Evolutionary conservation across 1,140 invertebrate species (phyloP).

Genomic region (Drosophila bifasciata): DNA sequence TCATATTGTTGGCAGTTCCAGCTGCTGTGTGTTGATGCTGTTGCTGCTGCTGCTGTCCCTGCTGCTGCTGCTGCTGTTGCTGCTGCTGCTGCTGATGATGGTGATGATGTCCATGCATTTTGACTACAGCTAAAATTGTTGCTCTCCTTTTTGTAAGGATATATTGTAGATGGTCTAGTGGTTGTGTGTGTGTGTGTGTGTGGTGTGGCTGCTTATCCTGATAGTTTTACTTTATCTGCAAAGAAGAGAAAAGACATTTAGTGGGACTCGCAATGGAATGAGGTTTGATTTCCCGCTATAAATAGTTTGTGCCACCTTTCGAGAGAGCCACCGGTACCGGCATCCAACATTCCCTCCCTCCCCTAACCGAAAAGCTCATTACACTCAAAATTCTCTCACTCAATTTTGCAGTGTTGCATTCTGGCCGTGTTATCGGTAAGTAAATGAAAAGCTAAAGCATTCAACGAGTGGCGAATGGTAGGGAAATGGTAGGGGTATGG

Average conservation of each 20-base stretch:
- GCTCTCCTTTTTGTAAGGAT: constrained; percentile 35
- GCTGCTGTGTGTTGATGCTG: constrained; percentile 20
- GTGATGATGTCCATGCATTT: constrained; percentile 74
- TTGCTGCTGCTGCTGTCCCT: constrained; percentile 42
- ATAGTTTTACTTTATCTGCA: constrained; percentile 77
- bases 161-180: constrained; percentile 22
- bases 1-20: constrained; percentile 37
- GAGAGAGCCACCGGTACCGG: background rate
- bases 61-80: constrained; percentile 52
- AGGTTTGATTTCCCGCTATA: constrained; percentile 41
- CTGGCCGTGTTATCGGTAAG: constrained; percentile 38
- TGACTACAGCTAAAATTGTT: constrained; percentile 43
- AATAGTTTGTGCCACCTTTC: constrained; percentile 21
- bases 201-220: constrained; percentile 48
- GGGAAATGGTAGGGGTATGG: background rate
- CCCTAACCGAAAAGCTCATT: constrained; percentile 13
- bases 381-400: background rate
- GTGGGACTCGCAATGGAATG: constrained; percentile 19
- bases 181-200: constrained; percentile 27
- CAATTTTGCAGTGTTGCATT: constrained; percentile 57
- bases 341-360: background rate
- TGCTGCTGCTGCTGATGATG: constrained; percentile 53
- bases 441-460: constrained; percentile 48
- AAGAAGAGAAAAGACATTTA: constrained; percentile 3
- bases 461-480: constrained; percentile 33